Percentiles rank a stretch among this genome's conserved stretches.
Conservation (phyloP, 2,888 invertebrate species). For the Actias luna region DNA sequence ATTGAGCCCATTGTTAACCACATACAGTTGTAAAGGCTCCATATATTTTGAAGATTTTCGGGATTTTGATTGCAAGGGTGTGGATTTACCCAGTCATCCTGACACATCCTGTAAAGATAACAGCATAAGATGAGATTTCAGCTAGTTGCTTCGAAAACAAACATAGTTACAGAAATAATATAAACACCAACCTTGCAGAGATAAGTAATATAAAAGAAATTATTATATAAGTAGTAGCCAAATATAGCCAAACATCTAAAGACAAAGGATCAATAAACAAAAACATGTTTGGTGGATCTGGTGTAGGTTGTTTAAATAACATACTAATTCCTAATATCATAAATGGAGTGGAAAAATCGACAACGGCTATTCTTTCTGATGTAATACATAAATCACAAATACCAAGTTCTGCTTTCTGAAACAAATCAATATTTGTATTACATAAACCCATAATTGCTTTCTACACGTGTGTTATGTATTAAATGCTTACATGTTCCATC, state of each 20-base stretch:
- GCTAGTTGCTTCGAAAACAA: not conserved
- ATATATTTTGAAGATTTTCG: conserved; percentile 93
- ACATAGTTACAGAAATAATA: not conserved
- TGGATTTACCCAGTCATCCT: conserved; percentile 96
- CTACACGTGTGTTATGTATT: not conserved
- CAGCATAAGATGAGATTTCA: too few species aligned
- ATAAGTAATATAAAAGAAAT: conserved; percentile 91
- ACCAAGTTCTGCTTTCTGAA: conserved; percentile 94
- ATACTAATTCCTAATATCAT: conserved; percentile 97
- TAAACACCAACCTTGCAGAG: conserved; percentile 84
- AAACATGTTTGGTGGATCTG: conserved; percentile 90
- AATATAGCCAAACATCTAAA: conserved; percentile 92
- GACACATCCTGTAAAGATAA: conserved; percentile 84
- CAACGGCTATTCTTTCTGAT: conserved; percentile 90
- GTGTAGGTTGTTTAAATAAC: conserved; percentile 88
- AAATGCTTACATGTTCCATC: conserved; percentile 84
- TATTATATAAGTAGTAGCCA: conserved; percentile 91
- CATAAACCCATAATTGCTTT: too few species aligned
- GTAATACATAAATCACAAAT: conserved; percentile 97
- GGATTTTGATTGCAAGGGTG: conserved; percentile 93
- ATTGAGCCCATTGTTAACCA: conserved; percentile 96
- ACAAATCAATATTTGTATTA: conserved; percentile 9
- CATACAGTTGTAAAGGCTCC: conserved; percentile 92
- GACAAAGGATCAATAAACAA: conserved; percentile 94
- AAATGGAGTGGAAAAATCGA: conserved; percentile 97